These are phyloP conservation scores for Leptinotarsa peninsularis DNA, from an alignment of 2,888 invertebrate genomes.

Conservation along the genomic window DNA sequence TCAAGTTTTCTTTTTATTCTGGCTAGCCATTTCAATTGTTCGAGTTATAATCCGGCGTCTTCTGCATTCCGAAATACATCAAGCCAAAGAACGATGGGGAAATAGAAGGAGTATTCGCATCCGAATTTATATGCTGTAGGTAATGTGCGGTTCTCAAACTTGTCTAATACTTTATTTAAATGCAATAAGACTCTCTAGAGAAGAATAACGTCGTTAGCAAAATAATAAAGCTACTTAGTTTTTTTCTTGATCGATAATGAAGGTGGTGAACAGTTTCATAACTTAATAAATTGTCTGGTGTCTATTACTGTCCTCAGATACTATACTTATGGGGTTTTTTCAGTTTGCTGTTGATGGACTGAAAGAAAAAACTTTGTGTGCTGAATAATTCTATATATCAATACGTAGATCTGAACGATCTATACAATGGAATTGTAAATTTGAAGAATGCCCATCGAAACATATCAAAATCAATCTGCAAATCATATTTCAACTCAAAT, in stretches of 20 bases:
- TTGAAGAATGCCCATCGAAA: too few species aligned
- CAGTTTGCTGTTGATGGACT: too few species aligned
- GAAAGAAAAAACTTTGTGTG: too few species aligned
- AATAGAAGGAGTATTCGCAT: background rate
- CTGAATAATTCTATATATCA: too few species aligned
- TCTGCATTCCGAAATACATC: background rate
- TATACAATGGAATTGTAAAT: too few species aligned
- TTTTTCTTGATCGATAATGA: background rate
- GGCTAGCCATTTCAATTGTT: slow-evolving; percentile 33
- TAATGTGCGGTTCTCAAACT: slow-evolving; percentile 1
- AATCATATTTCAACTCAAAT: too few species aligned
- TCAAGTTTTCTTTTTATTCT: slow-evolving; percentile 25
- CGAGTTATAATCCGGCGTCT: slow-evolving; percentile 30
- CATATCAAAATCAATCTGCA: too few species aligned
- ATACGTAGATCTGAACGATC: too few species aligned
- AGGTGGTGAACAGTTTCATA: background rate
- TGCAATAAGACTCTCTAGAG: background rate
- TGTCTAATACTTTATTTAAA: slow-evolving; percentile 8
- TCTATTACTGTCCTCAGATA: too few species aligned
- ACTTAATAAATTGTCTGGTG: background rate
- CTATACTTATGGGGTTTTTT: too few species aligned
- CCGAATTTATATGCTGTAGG: background rate
- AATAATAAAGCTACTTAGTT: background rate
- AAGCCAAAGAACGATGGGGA: background rate
- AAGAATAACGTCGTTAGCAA: too few species aligned